Base-by-base conservation (phyloP, 2,888 invertebrate genomes). In the Napeogenes inachia region DNA sequence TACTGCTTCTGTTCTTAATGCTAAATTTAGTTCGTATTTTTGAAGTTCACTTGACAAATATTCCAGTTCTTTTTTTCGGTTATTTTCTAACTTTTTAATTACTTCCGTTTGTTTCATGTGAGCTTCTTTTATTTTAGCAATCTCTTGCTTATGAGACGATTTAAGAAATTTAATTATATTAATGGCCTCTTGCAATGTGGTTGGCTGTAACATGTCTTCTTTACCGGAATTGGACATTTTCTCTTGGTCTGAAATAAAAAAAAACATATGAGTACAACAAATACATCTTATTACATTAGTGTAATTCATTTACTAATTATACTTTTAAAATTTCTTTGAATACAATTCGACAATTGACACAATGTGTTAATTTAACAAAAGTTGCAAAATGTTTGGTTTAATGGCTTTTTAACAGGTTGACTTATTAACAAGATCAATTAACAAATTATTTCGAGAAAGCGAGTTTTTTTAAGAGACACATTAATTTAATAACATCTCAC, bases 151-250 rank as follows among this genome's bases (percentile, higher is more conserved):
- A 73, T 90, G 90, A 73, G 90, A 80, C 64, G 85, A 84, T 69
- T 81, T 85, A 57, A 90, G 77, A 75, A 89, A 90, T 76, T 87
- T 89, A 67, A 90, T 89, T 62, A 87, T 78, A 73, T 90, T 90
- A 70, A 86, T 78, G 67, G 90, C 90, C 75, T 90, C 90, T 73
- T 89, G 90, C 60, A 90, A 72, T 59, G 87, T 83, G 67, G 84
- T 74, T 54, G 89, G 90, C 68, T 87, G 82, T 69, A 81, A 74
- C 63, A 81, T 71, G 71, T 82, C 81, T 74, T 84, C 84, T 72
- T 82, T 83, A 62, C 72, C 77, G 53, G 70, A 67, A 47, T 73
- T 76, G 47, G 84, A 75, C 82, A 84, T 82, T 67, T 65, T 68
- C 45, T 6, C 55, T 45, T 57, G 68, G 58, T 71, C 70, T 70